Evolutionary conservation across 2,113 vertebrate species (phyloP).

Genomic region (Pseudorectes ferrugineus): DNA sequence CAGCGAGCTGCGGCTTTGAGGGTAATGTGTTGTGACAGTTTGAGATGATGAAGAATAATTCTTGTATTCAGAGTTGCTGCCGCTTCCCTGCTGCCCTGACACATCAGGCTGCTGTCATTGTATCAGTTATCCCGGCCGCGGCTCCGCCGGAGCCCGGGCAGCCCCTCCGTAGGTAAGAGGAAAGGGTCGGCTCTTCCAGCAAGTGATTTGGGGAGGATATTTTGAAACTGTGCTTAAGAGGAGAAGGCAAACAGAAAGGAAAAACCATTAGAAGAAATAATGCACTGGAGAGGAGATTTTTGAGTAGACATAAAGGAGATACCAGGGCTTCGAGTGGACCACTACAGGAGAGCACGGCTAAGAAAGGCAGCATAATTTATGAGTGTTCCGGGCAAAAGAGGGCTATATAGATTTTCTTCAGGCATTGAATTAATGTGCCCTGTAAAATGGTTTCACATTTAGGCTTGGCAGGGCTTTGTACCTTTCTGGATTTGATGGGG

Average conservation of each 20-base stretch:
- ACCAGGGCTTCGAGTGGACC: constrained; percentile 43
- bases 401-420: constrained; percentile 64
- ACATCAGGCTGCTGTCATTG: constrained; percentile 84
- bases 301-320: constrained; percentile 63
- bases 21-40: constrained; percentile 83
- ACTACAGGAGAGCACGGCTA: background rate
- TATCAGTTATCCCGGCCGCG: constrained; percentile 75
- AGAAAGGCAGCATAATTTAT: constrained; percentile 70
- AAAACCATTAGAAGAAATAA: constrained; percentile 64
- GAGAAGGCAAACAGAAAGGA: constrained; percentile 69
- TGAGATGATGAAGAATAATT: constrained; percentile 88
- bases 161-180: constrained; percentile 65
- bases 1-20: constrained; percentile 77
- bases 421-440: constrained; percentile 65
- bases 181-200: constrained; percentile 63
- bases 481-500: background rate
- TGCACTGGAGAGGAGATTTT: constrained; percentile 64
- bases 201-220: constrained; percentile 75
- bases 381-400: constrained; percentile 68
- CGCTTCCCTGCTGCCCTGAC: constrained; percentile 71
- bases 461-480: constrained; percentile 42
- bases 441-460: constrained; percentile 65
- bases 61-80: constrained; percentile 78
- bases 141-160: constrained; percentile 69
- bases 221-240: constrained; percentile 77